Evolutionary conservation across 2,797 vertebrate species (phyloP), one percentile per base, ranked within the genome.

Genomic region (Hippopotamyrus pictus): DNA sequence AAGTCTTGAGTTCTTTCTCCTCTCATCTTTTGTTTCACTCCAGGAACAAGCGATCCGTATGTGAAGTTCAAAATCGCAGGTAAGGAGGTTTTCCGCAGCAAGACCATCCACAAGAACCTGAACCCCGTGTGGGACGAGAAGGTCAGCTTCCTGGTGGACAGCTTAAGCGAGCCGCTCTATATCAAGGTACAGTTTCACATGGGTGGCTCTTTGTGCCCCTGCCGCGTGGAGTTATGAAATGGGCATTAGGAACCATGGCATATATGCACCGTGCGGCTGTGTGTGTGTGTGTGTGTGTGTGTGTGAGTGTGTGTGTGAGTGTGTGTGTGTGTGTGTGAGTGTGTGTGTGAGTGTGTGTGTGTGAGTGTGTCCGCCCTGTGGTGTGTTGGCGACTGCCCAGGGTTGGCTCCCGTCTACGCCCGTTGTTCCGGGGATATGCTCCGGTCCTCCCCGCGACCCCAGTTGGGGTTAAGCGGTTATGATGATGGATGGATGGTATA

Each of bases 41-140:
- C 91, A 97, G 96, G 97, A 88, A 97, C 96, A 17, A 97, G 97
- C 90, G 97, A 97, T 93, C 96, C 96, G 0, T 97, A 97, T 0
- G 97, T 97, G 91, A 97, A 97, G 92, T 96, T 97, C 92, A 97
- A 97, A 93, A 93, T 97, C 85, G 95, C 94, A 89, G 92, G 97
- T 92, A 97, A 96, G 91, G 96, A 97, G 92, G 94, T 97, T 83
- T 97, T 96, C 91, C 96, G 96, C 93, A 97, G 97, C 92, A 97
- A 94, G 94, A 97, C 93, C 88, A 94, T 97, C 93, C 94, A 96
- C 90, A 97, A 97, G 93, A 97, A 96, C 91, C 96, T 97, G 89
- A 97, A 97, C 91, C 97, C 97, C 33, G 94, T 97, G 9, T 97
- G 96, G 97, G 96, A 97, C 5, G 97, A 97, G 91, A 96, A 94